Base-by-base conservation (phyloP, 2,797 vertebrate genomes). In the Coreius guichenoti region DNA sequence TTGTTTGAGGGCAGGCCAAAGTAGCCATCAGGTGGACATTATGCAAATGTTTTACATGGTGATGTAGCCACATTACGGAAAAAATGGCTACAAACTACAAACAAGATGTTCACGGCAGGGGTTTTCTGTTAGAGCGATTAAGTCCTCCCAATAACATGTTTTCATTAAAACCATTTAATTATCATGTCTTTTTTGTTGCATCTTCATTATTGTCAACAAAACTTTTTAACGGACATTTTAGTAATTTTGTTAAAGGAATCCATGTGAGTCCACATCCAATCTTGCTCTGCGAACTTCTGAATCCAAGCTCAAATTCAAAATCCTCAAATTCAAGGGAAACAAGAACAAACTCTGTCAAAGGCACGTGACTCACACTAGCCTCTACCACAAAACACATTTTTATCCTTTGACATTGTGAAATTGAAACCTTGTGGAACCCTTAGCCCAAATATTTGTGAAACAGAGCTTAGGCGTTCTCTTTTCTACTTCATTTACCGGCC, bases 391-490 rank as follows among this genome's bases (percentile, higher is more conserved):
- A 88, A 85, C 90, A 92, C 89, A 92, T 94, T 94, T 91, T 92
- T 94, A 92, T 92, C 86, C 91, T 92, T 87, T 89, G 91, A 89
- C 91, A 86, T 92, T 92, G 91, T 90, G 93, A 94, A 94, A 95
- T 94, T 88, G 86, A 93, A 94, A 89, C 90, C 80, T 84, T 89
- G 91, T 90, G 80, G 85, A 90, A 93, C 87, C 88, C 92, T 75
- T 84, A 74, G 87, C 89, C 87, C 74, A 70, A 89, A 83, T 82
- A 77, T 83, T 91, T 89, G 88, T 89, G 89, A 91, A 93, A 92
- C 92, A 90, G 72, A 88, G 82, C 90, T 92, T 17, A 82, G 86
- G 88, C 85, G 74, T 67, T 80, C 16, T 72, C 43, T 39, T 78
- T 49, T 80, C 45, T 76, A 39, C 36, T 77, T 75, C 8, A 56